Conservation (phyloP, 2,797 vertebrate genomes). For the Apogon hyalosoma region DNA sequence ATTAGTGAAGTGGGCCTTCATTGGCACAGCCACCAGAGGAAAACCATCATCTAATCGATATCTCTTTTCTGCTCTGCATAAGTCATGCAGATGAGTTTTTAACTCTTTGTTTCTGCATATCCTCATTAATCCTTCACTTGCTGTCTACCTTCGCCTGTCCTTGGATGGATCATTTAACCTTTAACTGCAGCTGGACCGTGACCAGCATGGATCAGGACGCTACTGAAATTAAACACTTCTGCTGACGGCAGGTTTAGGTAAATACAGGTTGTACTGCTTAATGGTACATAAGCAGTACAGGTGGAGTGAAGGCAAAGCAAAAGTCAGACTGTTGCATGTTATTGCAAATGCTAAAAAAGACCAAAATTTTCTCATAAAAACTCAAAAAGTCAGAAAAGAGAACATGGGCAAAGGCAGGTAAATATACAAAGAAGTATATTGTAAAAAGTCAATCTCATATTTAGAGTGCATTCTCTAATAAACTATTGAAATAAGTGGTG, state of each 20-base stretch:
- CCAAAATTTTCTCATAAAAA: background rate
- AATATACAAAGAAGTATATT: background rate
- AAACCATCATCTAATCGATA: too few species aligned
- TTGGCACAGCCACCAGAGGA: background rate
- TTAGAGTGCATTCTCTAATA: too few species aligned
- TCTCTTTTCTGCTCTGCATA: background rate
- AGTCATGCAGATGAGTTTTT: background rate
- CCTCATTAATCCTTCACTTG: background rate
- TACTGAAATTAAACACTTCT: background rate
- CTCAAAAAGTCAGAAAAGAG: background rate
- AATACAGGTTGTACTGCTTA: slow-evolving; percentile 26
- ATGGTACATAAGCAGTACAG: background rate
- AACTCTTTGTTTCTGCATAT: background rate
- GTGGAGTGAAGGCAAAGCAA: background rate
- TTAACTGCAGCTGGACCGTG: background rate
- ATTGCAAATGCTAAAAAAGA: background rate
- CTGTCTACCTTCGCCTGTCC: slow-evolving; percentile 8
- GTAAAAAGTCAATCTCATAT: background rate
- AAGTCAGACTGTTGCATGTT: background rate
- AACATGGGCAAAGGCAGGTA: background rate
- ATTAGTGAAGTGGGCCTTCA: background rate
- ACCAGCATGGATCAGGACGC: background rate
- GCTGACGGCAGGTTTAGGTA: slow-evolving; percentile 10
- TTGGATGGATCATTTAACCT: slow-evolving; percentile 27
- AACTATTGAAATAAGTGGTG: too few species aligned